These are phyloP conservation scores for Ameiurus melas DNA, from an alignment of 2,113 vertebrate genomes.

Conservation along the genomic window DNA sequence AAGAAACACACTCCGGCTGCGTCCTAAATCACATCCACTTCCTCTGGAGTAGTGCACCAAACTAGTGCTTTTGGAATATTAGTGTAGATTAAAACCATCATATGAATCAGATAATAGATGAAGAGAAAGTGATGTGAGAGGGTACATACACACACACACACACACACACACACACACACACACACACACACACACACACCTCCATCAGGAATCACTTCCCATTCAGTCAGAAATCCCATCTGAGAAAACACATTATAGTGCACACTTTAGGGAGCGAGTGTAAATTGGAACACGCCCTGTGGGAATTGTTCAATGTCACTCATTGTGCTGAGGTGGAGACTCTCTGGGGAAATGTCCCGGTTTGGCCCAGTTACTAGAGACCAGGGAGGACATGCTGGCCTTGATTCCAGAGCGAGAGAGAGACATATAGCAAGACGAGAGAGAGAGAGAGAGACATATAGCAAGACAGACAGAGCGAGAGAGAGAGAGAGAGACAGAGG, in stretches of 20 bases:
- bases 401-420: slow-evolving; percentile 63
- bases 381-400: slow-evolving; percentile 62
- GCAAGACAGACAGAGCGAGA: not conserved
- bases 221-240: not conserved
- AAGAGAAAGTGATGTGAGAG: not conserved
- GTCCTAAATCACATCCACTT: not conserved
- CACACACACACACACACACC: not conserved
- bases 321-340: slow-evolving; percentile 3
- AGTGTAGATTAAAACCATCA: not conserved
- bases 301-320: slow-evolving; percentile 35
- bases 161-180: not conserved
- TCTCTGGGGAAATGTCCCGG: slow-evolving; percentile 43
- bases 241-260: not conserved
- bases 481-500: not conserved
- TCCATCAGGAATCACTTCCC: not conserved
- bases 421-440: too few relatives aligned
- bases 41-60: not conserved
- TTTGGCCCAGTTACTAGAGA: slow-evolving; percentile 64
- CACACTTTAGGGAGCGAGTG: slow-evolving; percentile 43
- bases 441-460: too few relatives aligned
- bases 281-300: slow-evolving; percentile 45
- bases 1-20: not conserved
- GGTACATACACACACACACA: too few relatives aligned
- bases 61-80: not conserved
- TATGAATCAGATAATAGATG: not conserved